These are phyloP conservation scores for Bradypodion ventrale DNA, from an alignment of 2,797 vertebrate genomes.

Conservation along the genomic window DNA sequence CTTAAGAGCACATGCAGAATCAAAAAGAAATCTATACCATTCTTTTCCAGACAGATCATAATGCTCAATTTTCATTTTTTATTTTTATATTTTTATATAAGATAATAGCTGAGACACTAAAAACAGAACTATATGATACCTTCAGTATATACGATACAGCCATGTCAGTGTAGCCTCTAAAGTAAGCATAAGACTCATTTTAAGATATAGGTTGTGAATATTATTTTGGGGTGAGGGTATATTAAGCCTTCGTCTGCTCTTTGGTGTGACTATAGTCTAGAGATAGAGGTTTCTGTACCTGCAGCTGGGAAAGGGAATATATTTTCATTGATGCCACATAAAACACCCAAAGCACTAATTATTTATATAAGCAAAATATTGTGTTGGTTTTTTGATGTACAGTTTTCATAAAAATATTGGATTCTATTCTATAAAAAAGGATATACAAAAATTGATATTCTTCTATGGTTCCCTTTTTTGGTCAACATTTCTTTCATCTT, in stretches of 20 bases:
- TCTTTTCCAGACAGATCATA: not conserved
- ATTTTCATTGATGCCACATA: not conserved
- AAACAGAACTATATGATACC: not conserved
- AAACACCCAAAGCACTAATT: too few species aligned
- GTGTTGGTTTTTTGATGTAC: too few species aligned
- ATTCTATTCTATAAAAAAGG: too few species aligned
- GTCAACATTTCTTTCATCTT: too few species aligned
- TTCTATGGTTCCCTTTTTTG: too few species aligned
- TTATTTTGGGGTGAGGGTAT: not conserved
- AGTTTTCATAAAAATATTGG: too few species aligned
- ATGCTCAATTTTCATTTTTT: not conserved
- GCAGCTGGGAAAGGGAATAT: not conserved
- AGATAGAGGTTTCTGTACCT: not conserved
- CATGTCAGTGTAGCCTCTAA: not conserved
- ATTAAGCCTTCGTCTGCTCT: not conserved
- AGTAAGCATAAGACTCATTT: not conserved
- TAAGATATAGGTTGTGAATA: not conserved
- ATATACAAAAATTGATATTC: too few species aligned
- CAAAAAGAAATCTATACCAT: not conserved
- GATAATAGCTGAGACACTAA: not conserved
- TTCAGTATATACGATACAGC: not conserved
- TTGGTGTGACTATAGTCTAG: not conserved
- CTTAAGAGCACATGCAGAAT: too few species aligned
- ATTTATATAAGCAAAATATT: too few species aligned
- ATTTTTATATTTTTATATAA: too few species aligned